Evolutionary conservation across 1,140 invertebrate species (phyloP).

Genomic region (Meloidogyne hapla): DNA sequence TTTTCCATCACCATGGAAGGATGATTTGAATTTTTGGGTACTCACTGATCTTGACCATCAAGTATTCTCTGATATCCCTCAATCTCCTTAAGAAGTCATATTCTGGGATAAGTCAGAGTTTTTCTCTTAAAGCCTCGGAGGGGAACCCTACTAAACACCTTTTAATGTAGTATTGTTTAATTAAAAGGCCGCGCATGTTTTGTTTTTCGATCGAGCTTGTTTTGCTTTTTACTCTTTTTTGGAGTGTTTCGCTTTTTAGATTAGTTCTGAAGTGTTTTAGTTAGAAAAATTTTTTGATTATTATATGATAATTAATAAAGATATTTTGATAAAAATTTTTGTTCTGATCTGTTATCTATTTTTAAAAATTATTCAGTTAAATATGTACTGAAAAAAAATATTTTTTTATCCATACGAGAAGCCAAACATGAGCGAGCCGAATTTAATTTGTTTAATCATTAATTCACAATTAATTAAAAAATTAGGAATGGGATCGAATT

Average conservation of each 20-base stretch:
- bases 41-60: too few relatives aligned
- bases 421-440: conserved; percentile 1
- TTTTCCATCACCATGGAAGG: too few relatives aligned
- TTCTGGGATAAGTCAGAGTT: too few relatives aligned
- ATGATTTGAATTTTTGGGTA: too few relatives aligned
- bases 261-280: not conserved
- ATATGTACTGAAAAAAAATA: too few relatives aligned
- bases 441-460: not conserved
- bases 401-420: not conserved
- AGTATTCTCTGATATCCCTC: too few relatives aligned
- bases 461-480: not conserved
- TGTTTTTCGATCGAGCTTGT: not conserved
- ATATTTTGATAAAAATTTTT: too few relatives aligned
- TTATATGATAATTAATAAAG: too few relatives aligned
- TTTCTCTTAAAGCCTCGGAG: too few relatives aligned
- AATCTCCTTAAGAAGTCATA: too few relatives aligned
- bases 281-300: not conserved
- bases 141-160: not conserved
- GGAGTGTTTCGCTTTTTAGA: not conserved
- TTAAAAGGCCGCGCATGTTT: not conserved
- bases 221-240: not conserved
- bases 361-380: too few relatives aligned
- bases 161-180: not conserved
- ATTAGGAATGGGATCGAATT: conserved; percentile 58
- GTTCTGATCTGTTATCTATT: too few relatives aligned